These are phyloP conservation scores for Ethmia dodecea DNA, from an alignment of 2,888 invertebrate genomes.

Conservation along the genomic window DNA sequence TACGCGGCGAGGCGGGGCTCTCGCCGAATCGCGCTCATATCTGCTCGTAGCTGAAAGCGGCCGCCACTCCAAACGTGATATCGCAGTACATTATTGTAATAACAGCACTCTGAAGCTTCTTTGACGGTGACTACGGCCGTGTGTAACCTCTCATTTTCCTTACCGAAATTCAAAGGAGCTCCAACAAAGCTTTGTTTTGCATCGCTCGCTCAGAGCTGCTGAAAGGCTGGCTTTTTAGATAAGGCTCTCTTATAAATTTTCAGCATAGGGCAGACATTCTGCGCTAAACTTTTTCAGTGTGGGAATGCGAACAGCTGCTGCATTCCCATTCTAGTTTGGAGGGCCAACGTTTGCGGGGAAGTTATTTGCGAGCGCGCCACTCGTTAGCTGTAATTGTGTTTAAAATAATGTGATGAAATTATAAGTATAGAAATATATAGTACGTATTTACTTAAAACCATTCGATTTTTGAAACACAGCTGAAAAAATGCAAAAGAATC, in stretches of 20 bases:
- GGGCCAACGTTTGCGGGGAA: conserved; percentile 42
- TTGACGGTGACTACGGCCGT: conserved; percentile 57
- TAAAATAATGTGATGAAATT: conserved; percentile 8
- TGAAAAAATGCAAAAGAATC: too few relatives aligned
- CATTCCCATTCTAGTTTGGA: conserved; percentile 53
- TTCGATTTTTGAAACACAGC: too few relatives aligned
- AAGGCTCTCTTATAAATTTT: conserved; percentile 71
- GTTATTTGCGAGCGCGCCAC: conserved; percentile 46
- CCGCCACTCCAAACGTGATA: conserved; percentile 54
- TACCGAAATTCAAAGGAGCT: conserved; percentile 74
- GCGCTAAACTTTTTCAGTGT: conserved; percentile 61
- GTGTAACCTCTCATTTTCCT: conserved; percentile 75
- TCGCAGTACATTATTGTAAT: conserved; percentile 70
- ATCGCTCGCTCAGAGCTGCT: conserved; percentile 64
- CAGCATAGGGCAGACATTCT: conserved; percentile 56
- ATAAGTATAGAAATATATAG: too few relatives aligned
- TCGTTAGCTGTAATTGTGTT: conserved; percentile 30
- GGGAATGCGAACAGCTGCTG: conserved; percentile 60
- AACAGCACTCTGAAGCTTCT: conserved; percentile 64
- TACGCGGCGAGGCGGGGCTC: conserved; percentile 7
- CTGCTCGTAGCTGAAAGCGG: conserved; percentile 30
- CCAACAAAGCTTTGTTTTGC: conserved; percentile 76
- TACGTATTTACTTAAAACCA: too few relatives aligned
- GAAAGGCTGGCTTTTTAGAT: conserved; percentile 75
- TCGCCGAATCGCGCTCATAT: conserved; percentile 18